Percentiles rank a stretch among this genome's conserved stretches.
Evolutionary conservation across 2,888 invertebrate species (phyloP).

Genomic region (Cistogaster globosa): DNA sequence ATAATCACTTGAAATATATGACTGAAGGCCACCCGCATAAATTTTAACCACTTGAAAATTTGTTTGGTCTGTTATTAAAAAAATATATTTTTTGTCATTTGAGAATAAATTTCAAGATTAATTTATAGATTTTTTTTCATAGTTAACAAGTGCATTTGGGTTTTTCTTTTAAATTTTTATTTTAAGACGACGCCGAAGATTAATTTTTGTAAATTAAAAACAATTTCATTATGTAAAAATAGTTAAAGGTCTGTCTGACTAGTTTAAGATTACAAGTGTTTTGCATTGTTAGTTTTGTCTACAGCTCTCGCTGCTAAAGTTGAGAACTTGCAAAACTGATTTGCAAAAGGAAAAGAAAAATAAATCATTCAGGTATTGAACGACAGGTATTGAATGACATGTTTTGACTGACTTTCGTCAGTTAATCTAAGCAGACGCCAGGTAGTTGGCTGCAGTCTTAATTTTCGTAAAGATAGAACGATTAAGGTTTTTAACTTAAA

Average conservation of each 20-base stretch:
- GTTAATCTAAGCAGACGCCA: no score
- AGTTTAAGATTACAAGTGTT: background rate
- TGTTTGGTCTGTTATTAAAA: background rate
- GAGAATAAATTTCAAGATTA: background rate
- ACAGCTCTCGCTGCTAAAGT: no score
- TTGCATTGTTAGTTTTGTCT: no score
- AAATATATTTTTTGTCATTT: background rate
- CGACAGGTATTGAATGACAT: no score
- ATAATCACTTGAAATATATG: background rate
- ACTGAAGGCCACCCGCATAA: background rate
- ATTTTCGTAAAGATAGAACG: no score
- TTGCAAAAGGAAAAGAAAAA: no score
- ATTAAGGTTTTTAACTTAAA: no score
- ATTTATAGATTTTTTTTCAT: background rate
- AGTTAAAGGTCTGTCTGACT: background rate
- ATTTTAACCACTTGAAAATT: background rate
- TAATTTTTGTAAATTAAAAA: conserved; percentile 18
- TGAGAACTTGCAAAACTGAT: no score
- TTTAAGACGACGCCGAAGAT: background rate
- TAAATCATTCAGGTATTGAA: no score
- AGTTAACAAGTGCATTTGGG: conserved; percentile 8
- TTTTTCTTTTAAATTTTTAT: background rate
- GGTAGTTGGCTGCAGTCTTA: no score
- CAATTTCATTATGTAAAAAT: background rate
- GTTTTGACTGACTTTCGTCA: no score